Conservation (phyloP, 2,888 invertebrate species). For the Choreutis nemorana region DNA sequence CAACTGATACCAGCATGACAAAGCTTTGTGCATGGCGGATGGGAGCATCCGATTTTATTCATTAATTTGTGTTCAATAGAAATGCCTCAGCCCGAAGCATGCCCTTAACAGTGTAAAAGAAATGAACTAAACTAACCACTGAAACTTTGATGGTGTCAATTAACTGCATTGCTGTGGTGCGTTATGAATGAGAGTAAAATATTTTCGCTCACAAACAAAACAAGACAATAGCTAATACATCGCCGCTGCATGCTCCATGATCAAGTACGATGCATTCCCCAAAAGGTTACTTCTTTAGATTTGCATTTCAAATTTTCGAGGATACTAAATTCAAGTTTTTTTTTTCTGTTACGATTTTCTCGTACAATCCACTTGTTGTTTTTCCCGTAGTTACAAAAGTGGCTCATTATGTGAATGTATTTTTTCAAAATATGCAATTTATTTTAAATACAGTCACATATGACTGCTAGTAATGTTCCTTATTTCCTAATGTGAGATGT, state of each 20-base stretch:
- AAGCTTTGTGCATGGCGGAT: slow-evolving; percentile 65
- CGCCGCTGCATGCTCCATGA: slow-evolving; percentile 56
- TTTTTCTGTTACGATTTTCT: too few relatives aligned
- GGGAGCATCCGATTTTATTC: slow-evolving; percentile 50
- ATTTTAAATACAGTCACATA: slow-evolving; percentile 16
- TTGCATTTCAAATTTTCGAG: slow-evolving; percentile 33
- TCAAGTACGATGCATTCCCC: slow-evolving; percentile 43
- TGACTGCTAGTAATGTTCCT: slow-evolving; percentile 3
- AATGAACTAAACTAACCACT: slow-evolving; percentile 13
- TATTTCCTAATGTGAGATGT: not conserved
- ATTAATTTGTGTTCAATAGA: slow-evolving; percentile 57
- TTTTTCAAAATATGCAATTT: too few relatives aligned
- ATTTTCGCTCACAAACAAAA: slow-evolving; percentile 27
- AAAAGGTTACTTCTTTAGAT: slow-evolving; percentile 35
- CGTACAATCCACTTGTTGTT: too few relatives aligned
- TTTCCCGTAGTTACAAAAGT: too few relatives aligned
- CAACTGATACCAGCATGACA: slow-evolving; percentile 54
- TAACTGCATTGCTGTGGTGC: slow-evolving; percentile 37
- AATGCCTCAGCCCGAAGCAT: slow-evolving; percentile 63
- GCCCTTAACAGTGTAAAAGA: slow-evolving; percentile 37
- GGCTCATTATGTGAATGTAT: too few relatives aligned
- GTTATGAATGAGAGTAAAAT: slow-evolving; percentile 30
- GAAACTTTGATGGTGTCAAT: slow-evolving; percentile 18
- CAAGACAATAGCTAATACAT: slow-evolving; percentile 38
- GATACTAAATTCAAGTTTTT: too few relatives aligned